Evolutionary conservation across 1,140 invertebrate genomes (phyloP).

Genomic region (Sitodiplosis mosellana): DNA sequence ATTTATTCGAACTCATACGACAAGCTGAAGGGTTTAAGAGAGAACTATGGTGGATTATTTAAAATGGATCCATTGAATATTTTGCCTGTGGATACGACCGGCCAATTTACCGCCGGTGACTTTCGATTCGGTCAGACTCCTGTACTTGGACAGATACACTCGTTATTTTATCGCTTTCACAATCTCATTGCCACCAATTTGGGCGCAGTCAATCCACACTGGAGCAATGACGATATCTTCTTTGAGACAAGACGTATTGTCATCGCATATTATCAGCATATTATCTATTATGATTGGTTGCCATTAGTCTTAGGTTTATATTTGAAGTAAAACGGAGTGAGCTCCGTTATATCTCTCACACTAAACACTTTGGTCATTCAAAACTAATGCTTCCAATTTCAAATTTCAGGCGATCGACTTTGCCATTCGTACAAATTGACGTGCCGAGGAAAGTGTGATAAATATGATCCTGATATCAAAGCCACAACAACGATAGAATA

Average conservation of each 20-base stretch:
- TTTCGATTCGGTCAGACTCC: slow-evolving; percentile 67
- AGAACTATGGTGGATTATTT: no score
- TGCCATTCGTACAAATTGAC: no score
- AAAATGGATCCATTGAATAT: no score
- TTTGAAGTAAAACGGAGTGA: no score
- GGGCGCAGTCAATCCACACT: slow-evolving; percentile 36
- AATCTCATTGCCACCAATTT: slow-evolving; percentile 54
- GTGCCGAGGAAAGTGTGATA: no score
- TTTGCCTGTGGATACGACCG: no score
- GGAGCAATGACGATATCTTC: slow-evolving; percentile 53
- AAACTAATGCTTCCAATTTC: no score
- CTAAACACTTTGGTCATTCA: no score
- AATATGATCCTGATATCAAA: no score
- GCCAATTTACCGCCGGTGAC: slow-evolving; percentile 40
- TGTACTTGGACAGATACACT: slow-evolving; percentile 66
- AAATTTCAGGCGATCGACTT: no score
- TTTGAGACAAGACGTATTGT: slow-evolving; percentile 59
- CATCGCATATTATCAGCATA: slow-evolving; percentile 63
- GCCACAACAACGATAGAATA: no score
- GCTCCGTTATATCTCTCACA: no score
- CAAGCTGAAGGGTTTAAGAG: background rate
- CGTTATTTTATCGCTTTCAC: slow-evolving; percentile 51
- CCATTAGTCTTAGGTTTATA: slow-evolving; percentile 52
- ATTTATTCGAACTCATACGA: background rate
- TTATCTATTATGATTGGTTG: slow-evolving; percentile 70